Evolutionary conservation across 2,113 vertebrate genomes (phyloP), one percentile per base, ranked within the genome.

Genomic region (Menura novaehollandiae): DNA sequence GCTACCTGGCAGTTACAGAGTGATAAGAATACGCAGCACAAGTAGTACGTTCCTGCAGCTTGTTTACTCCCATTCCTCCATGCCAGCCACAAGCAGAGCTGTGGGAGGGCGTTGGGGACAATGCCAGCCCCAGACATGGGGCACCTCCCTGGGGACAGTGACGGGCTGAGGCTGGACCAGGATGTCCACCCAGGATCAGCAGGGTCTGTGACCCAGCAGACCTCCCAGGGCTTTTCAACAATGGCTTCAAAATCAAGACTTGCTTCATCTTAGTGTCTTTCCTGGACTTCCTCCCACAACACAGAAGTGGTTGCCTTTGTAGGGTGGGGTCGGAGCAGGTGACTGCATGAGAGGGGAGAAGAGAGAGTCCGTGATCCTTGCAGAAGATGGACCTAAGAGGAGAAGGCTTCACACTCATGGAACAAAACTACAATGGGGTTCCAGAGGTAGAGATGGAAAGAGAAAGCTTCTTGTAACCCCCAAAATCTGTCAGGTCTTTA

Each of bases 341-440:
- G 3, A 28, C 49, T 23, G n/a, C 17, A 8, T 19, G 12, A 63
- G 27, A 83, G 7, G 13, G 15, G 26, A 76, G 64, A 77, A 66
- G 19, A 72, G 30, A 68, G 1, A 2, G 15, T 6, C 33, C 13
- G 7, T 27, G 35, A 32, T 46, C 51, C 37, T 80, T 39, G 4
- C 46, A 91, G 46, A 84, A 62, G 17, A 55, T 6, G 20, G 76
- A 69, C 32, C 41, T n/a, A 39, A 49, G 51, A 83, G 30, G 20
- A 76, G 8, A 11, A 77, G n/a, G 14, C 26, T 84, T 46, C 56
- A 51, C 0, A 1, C 11, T 67, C 51, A 24, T 1, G 0, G 44
- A 72, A 79, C 20, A 58, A 86, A 95, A 83, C 35, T 33, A 33
- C 51, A 71, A 24, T 2, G 3, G 4, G 0, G 6, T 51, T 52